Base-by-base conservation (phyloP, 92 coral and sea anemone species). In the Ricordea florida region DNA sequence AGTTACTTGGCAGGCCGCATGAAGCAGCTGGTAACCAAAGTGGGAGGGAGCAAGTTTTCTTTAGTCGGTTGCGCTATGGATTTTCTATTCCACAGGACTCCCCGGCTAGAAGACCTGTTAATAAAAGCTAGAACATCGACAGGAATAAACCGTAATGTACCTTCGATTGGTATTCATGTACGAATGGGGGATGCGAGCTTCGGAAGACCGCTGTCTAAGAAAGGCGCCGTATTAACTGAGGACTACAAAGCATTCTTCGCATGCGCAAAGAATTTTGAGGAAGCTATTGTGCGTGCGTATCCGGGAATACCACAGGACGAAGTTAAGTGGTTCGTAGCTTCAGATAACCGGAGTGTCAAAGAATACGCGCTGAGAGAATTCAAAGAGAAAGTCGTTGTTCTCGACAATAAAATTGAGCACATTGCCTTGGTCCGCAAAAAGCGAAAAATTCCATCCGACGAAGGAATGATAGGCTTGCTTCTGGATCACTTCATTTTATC, bases 141-240 rank as follows among this genome's bases (percentile, higher is more conserved):
- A 16, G 80, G 85, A 26, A 22, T 60, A 24, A 63, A 79, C 32
- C 11, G 8, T 10, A 13, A 35, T 5, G 18, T 25, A 2, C 53
- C 67, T 11, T 20, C 33, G 18, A 61, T 87, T 33, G 92, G 92
- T 14, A 41, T 87, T 32, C 92, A 87, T 37, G 76, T 81, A 24
- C 79, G 92, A 8, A 36, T 76, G 37, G 92, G 92, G 11, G 92
- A 87, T 56, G 15, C 13, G 10, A 70, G 33, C 16, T 87, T 81
- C 38, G 80, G 85, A 6, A 69, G 60, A 21, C 9, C 4, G 1
- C 1, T 10, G 3, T 34, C 72, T 11, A 45, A 63, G 38, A 72
- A 23, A 21, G 38, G 52, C 2, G 34, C n/a, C 0, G 24, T 27
- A 34, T 28, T 70, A 40, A 58, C 70, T 3, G 69, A 46, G 16